phyloP scores from a whole-genome alignment of 2,113 vertebrate species.

The Pristiophorus japonicus region DNA sequence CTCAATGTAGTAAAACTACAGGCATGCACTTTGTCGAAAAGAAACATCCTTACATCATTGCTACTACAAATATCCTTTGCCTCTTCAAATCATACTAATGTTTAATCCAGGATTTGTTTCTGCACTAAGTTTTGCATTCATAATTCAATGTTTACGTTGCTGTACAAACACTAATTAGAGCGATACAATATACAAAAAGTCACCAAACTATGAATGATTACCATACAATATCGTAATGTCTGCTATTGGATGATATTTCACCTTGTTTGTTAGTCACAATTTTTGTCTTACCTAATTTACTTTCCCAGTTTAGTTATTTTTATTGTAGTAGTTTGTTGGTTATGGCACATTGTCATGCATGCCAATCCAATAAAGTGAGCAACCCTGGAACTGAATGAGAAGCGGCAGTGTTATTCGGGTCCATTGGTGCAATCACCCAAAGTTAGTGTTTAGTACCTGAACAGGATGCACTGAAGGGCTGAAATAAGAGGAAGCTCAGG shows the following conservation, averaged over 20 bases:
- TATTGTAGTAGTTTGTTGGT: not conserved
- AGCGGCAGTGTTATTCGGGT: not conserved
- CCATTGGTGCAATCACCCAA: not conserved
- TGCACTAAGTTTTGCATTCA: not conserved
- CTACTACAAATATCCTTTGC: not conserved
- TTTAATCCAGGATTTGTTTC: too few species aligned
- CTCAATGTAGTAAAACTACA: not conserved
- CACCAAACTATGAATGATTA: not conserved
- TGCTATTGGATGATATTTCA: not conserved
- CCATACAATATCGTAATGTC: not conserved
- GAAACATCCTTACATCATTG: not conserved
- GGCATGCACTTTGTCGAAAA: too few species aligned
- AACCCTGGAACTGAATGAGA: not conserved
- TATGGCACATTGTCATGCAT: not conserved
- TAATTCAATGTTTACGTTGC: too few species aligned
- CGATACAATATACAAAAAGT: not conserved
- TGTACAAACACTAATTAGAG: not conserved
- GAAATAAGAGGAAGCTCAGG: not conserved
- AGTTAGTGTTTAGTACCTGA: not conserved
- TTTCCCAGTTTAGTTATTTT: not conserved
- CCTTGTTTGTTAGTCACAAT: not conserved
- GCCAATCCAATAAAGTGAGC: not conserved
- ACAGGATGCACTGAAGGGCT: not conserved
- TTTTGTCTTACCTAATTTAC: not conserved
- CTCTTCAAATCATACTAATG: not conserved